A percentile compares a stretch with the other conserved stretches of the same genome.
phyloP scores from a whole-genome alignment of 2,888 invertebrate species.

The Ochropacha duplaris region DNA sequence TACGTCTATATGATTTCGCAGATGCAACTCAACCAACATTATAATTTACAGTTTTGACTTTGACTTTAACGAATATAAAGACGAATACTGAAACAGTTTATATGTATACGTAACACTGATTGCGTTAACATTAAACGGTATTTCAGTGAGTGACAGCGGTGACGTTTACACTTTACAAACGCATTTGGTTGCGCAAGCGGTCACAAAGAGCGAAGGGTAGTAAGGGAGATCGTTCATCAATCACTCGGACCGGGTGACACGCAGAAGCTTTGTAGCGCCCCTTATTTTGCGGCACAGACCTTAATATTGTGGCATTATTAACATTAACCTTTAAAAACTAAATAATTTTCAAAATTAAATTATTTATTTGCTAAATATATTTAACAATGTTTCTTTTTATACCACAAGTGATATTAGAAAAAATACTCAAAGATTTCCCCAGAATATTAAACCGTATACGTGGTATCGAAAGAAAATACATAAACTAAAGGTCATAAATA shows the following conservation, averaged over 20 bases:
- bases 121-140: not conserved
- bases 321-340: constrained; percentile 26
- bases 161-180: constrained; percentile 51
- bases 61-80: too few species aligned
- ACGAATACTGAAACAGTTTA: not conserved
- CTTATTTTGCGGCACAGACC: constrained; percentile 56
- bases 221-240: constrained; percentile 54
- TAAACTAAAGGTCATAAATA: too few species aligned
- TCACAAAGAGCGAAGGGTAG: constrained; percentile 47
- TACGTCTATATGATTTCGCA: too few species aligned
- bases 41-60: not conserved
- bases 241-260: constrained; percentile 64
- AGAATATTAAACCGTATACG: too few species aligned
- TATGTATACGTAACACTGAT: not conserved
- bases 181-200: constrained; percentile 56
- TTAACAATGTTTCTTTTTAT: too few species aligned
- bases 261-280: constrained; percentile 61
- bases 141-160: constrained; percentile 38
- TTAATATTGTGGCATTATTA: constrained; percentile 52
- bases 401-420: too few species aligned
- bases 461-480: too few species aligned
- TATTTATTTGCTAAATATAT: too few species aligned
- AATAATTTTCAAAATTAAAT: constrained; percentile 18
- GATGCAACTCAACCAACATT: too few species aligned
- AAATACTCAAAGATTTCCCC: too few species aligned